A percentile compares a stretch with the other conserved stretches of the same genome.
phyloP scores from a whole-genome alignment of 2,113 vertebrate species.

The Lasiurus borealis region DNA sequence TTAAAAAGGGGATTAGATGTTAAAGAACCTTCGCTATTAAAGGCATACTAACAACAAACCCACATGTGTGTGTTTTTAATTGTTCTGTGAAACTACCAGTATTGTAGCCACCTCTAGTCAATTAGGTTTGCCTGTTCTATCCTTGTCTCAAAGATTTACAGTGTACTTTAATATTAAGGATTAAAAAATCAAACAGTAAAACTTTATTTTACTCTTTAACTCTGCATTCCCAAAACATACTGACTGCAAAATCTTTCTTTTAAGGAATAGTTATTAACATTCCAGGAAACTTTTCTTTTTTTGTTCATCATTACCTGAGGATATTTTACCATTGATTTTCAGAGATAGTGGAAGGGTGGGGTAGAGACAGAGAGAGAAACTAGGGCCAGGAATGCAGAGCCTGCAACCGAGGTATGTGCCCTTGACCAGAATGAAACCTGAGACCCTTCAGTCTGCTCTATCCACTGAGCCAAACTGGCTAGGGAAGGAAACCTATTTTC shows the following conservation, averaged over 20 bases:
- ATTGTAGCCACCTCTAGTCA: not conserved
- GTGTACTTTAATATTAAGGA: not conserved
- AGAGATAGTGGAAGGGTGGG: too few species aligned
- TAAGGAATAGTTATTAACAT: conserved; percentile 23
- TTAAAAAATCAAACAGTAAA: conserved; percentile 25
- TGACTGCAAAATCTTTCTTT: not conserved
- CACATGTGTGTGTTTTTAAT: not conserved
- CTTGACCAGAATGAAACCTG: too few species aligned
- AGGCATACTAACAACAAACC: not conserved
- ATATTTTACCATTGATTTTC: too few species aligned
- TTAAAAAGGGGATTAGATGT: not conserved
- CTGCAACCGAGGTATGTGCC: too few species aligned
- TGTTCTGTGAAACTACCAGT: not conserved
- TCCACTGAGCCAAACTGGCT: too few species aligned
- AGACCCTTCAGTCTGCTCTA: too few species aligned
- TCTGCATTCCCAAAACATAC: not conserved
- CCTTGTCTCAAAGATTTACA: not conserved
- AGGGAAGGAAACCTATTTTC: not conserved
- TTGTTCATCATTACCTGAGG: too few species aligned
- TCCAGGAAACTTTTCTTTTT: conserved; percentile 3
- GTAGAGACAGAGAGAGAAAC: too few species aligned
- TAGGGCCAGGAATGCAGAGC: too few species aligned
- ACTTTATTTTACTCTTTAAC: conserved; percentile 9
- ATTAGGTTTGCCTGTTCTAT: not conserved
- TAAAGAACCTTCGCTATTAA: not conserved